Evolutionary conservation across 2,113 vertebrate species (phyloP).

Genomic region (Gracilinanus agilis): DNA sequence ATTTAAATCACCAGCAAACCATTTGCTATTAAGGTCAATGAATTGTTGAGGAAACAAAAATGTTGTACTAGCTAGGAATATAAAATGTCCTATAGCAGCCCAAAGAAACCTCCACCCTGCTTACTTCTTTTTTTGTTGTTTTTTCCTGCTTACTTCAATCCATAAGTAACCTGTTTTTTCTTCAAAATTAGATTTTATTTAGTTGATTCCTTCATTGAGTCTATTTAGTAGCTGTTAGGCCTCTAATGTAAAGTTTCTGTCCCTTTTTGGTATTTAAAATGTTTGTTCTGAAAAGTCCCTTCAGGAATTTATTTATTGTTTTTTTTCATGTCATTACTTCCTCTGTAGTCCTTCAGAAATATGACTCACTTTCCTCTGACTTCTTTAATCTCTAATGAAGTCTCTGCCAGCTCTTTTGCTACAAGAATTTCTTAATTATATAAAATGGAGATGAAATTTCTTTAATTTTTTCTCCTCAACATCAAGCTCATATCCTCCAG

Average conservation of each 20-base stretch:
- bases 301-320: neutral
- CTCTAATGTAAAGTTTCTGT: neutral
- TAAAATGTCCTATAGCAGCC: neutral
- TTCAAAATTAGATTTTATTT: conserved; percentile 26
- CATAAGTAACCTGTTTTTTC: neutral
- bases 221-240: neutral
- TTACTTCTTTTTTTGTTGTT: too few species aligned
- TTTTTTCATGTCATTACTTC: neutral
- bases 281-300: neutral
- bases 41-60: neutral
- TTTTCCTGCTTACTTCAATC: too few species aligned
- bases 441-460: neutral
- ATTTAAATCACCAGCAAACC: neutral
- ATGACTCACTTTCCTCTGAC: neutral
- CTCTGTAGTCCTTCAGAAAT: neutral
- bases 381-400: neutral
- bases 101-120: neutral
- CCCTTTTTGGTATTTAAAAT: neutral
- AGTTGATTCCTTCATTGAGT: neutral
- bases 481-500: neutral
- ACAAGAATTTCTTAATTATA: neutral
- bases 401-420: neutral
- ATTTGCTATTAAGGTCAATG: neutral
- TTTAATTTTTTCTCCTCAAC: neutral
- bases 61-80: neutral